A percentile compares a stretch with the other conserved stretches of the same genome.
These are phyloP conservation scores for Zophobas atratus DNA, from an alignment of 1,140 invertebrate genomes.

Conservation along the genomic window DNA sequence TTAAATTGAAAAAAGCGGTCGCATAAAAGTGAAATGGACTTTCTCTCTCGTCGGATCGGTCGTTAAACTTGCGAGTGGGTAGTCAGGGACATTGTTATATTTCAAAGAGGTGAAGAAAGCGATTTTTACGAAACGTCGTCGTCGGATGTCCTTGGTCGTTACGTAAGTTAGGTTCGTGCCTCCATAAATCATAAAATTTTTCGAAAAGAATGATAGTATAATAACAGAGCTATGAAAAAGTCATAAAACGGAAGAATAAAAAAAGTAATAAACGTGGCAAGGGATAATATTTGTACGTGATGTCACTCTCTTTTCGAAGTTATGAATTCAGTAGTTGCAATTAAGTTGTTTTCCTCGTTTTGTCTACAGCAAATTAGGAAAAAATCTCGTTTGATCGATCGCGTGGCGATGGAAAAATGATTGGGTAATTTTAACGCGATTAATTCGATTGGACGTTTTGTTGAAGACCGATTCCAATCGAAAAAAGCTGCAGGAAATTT, in stretches of 20 bases:
- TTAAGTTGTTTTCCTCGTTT: slow-evolving; percentile 1
- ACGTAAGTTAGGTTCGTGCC: not conserved
- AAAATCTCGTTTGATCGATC: not conserved
- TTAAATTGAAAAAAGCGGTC: slow-evolving; percentile 7
- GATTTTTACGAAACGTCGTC: slow-evolving; percentile 9
- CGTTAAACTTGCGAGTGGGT: slow-evolving; percentile 31
- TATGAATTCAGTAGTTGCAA: not conserved
- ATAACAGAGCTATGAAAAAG: slow-evolving; percentile 6
- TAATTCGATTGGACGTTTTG: not conserved
- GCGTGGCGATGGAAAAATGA: slow-evolving; percentile 5
- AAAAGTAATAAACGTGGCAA: slow-evolving; percentile 8
- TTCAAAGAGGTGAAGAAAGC: not conserved
- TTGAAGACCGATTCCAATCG: not conserved
- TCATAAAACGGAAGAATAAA: slow-evolving; percentile 32
- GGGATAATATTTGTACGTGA: slow-evolving; percentile 6
- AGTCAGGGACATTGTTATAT: slow-evolving; percentile 15
- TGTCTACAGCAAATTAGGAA: not conserved
- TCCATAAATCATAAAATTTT: slow-evolving; percentile 22
- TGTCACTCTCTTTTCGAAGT: slow-evolving; percentile 3
- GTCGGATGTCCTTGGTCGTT: slow-evolving; percentile 3
- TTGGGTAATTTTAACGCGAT: not conserved
- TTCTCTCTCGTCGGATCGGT: slow-evolving; percentile 43
- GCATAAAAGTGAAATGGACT: slow-evolving; percentile 46
- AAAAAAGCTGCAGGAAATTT: not conserved
- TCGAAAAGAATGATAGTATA: slow-evolving; percentile 11